Evolutionary conservation across 2,888 invertebrate genomes (phyloP).

Genomic region (Machimus atricapillus): DNA sequence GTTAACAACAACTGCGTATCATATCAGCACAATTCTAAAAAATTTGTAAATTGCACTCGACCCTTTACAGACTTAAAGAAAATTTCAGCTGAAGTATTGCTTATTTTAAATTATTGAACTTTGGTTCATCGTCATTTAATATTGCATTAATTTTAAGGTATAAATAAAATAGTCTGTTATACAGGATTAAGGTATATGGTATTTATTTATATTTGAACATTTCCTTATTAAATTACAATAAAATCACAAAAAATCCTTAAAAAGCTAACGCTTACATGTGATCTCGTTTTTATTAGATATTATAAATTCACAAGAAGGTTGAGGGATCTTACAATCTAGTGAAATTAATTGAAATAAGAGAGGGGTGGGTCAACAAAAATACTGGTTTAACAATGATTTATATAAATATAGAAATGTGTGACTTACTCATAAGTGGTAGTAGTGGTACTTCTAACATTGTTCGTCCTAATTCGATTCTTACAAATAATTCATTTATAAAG

Average conservation of each 20-base stretch:
- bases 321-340: background rate
- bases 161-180: background rate
- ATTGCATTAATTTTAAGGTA: too few relatives aligned
- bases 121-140: too few relatives aligned
- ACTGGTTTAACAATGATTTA: background rate
- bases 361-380: background rate
- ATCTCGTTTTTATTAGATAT: constrained; percentile 16
- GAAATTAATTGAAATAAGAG: background rate
- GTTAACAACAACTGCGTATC: background rate
- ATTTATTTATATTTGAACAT: constrained; percentile 28
- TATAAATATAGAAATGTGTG: background rate
- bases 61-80: background rate
- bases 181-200: background rate
- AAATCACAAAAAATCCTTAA: constrained; percentile 46
- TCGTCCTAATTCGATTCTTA: background rate
- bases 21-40: background rate
- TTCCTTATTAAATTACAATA: constrained; percentile 37
- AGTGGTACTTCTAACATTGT: background rate
- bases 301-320: constrained; percentile 32
- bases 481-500: background rate
- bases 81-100: background rate
- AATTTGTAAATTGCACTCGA: too few relatives aligned
- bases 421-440: background rate
- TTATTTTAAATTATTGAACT: too few relatives aligned
- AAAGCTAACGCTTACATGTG: constrained; percentile 36